These are phyloP conservation scores for Puffinus mauretanicus DNA, from an alignment of 2,113 vertebrate genomes.

Conservation along the genomic window DNA sequence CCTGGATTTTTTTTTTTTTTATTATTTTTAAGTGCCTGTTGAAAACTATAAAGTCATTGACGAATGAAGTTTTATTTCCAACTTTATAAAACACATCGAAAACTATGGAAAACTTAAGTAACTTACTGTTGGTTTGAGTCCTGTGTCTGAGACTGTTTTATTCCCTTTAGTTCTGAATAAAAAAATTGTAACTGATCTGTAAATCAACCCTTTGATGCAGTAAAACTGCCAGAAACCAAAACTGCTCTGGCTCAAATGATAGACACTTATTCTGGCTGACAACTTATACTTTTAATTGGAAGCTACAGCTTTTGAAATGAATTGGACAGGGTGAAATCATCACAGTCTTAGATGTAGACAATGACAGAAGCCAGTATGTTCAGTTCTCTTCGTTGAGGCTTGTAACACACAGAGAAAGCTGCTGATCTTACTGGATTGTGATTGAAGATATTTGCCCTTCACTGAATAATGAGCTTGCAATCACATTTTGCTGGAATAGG, in stretches of 20 bases:
- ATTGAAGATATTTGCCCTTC: constrained; percentile 69
- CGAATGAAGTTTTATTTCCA: constrained; percentile 10
- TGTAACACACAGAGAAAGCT: constrained; percentile 63
- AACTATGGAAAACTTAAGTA: neutral
- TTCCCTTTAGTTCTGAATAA: neutral
- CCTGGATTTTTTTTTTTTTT: neutral
- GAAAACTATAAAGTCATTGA: neutral
- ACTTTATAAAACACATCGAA: neutral
- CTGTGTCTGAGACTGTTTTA: neutral
- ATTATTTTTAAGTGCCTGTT: neutral
- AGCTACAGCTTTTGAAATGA: constrained; percentile 72
- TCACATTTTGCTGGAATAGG: constrained; percentile 59
- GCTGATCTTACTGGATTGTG: constrained; percentile 29
- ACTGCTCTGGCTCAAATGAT: constrained; percentile 66
- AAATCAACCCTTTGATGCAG: constrained; percentile 47
- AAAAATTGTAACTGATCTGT: constrained; percentile 7
- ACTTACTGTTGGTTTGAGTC: neutral
- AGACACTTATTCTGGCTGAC: constrained; percentile 73
- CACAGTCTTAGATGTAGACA: constrained; percentile 71
- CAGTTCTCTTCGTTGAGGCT: constrained; percentile 54
- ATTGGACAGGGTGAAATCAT: constrained; percentile 72
- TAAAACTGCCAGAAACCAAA: constrained; percentile 60
- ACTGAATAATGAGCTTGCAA: constrained; percentile 61
- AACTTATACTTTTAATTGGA: constrained; percentile 72
- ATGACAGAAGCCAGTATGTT: constrained; percentile 73